Evolutionary conservation across 2,113 vertebrate species (phyloP), one percentile per base, ranked within the genome.

Genomic region (Python bivittatus): DNA sequence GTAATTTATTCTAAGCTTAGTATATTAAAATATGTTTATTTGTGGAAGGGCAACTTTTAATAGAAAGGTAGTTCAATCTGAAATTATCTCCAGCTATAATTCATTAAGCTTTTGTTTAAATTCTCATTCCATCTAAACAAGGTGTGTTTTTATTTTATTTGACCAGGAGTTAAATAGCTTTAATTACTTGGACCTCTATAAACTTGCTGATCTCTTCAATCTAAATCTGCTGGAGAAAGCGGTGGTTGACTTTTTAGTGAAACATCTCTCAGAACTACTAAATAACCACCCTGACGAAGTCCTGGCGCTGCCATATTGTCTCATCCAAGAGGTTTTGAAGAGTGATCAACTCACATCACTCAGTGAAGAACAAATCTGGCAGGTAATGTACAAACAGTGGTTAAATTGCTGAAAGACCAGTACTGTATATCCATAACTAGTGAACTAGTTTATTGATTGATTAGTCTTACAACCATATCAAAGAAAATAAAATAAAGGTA

Each of bases 121-220:
- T 90, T 83, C 33, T 48, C 56, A 15, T 88, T 91, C 91, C 93
- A 95, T 96, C 94, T 91, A 97, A 94, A 79, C 33, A 79, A 97
- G 57, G 12, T 1, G 0, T 93, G 11, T 97, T 97, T 97, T 95
- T 93, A 7, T 90, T 97, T 97, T 91, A 44, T 95, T 93, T 94
- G 91, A 92, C 91, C 96, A 99, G 99, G 99, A 99, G 96, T 97
- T 99, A 97, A 99, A 98, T 98, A 99, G 98, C 91, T 98, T 99
- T 96, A 99, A 99, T 98, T 99, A 99, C 97, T 98, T 99, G 98
- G 99, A 99, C 97, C 97, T 99, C 96, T 99, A 99, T 97, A 98
- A 99, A 72, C 98, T 99, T 93, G 99, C 99, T 1, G 99, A 99
- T 97, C 98, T 99, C 95, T 99, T 99, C 98, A 99, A 99, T 97